A percentile compares a stretch with the other conserved stretches of the same genome.
Conservation (phyloP, 2,113 vertebrate species). For the Emydura subglobosa region DNA sequence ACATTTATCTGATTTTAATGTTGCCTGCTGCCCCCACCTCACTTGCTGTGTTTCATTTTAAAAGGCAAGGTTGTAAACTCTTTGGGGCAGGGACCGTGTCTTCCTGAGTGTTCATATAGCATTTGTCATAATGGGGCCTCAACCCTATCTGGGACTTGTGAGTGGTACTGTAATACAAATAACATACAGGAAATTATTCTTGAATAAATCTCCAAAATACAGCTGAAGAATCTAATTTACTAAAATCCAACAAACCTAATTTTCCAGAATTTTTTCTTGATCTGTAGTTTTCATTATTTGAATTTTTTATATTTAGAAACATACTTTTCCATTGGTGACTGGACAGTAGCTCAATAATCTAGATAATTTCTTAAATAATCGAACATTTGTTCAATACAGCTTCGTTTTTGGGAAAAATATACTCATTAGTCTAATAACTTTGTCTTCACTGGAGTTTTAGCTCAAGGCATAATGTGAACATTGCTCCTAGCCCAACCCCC, state of each 20-base stretch:
- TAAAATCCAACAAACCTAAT: neutral
- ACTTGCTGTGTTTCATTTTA: neutral
- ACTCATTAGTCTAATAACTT: rapidly evolving
- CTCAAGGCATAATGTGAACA: neutral
- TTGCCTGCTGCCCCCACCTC: neutral
- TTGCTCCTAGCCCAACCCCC: neutral
- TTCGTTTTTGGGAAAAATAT: neutral
- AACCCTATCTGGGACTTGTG: neutral
- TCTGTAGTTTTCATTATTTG: neutral
- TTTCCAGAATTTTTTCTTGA: neutral
- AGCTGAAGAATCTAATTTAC: neutral
- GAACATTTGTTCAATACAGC: neutral
- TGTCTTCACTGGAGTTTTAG: neutral
- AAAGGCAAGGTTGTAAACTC: neutral
- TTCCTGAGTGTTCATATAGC: neutral
- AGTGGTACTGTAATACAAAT: neutral
- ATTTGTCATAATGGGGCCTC: neutral
- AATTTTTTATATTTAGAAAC: neutral
- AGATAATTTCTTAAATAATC: neutral
- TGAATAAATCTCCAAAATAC: neutral
- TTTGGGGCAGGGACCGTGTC: neutral
- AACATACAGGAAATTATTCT: neutral
- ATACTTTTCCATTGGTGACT: neutral
- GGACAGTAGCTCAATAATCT: neutral
- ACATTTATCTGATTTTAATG: neutral